phyloP scores from a whole-genome alignment of 2,888 invertebrate species.

The Erebia epiphron region DNA sequence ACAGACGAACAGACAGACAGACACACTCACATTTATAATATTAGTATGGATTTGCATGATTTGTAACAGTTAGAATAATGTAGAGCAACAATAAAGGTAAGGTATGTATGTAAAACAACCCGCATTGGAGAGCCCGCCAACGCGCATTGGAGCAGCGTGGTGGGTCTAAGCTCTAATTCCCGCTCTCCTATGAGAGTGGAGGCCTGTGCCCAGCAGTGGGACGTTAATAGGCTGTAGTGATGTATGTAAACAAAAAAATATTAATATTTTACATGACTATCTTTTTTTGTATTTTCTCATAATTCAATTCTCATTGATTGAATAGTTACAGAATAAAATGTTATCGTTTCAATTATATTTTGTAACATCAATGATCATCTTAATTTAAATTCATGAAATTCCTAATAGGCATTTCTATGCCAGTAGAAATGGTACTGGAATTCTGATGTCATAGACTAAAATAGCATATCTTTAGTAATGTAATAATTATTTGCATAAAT shows the following conservation, averaged over 20 bases:
- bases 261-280: background rate
- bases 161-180: no score
- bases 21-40: no score
- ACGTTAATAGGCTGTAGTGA: no score
- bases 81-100: background rate
- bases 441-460: constrained; percentile 16
- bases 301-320: background rate
- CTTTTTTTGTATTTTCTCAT: background rate
- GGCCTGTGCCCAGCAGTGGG: no score
- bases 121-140: no score
- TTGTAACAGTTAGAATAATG: background rate
- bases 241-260: background rate
- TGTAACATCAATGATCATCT: background rate
- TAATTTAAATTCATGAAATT: background rate
- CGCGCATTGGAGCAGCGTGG: no score
- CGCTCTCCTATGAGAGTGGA: no score
- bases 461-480: constrained; percentile 1
- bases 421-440: constrained; percentile 50
- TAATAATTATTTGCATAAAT: no score
- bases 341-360: background rate
- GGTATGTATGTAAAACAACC: no score
- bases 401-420: constrained; percentile 52
- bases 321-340: no score
- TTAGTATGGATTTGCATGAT: no score
- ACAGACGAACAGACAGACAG: no score